phyloP scores from a whole-genome alignment of 2,797 vertebrate genomes.

The Adrianichthys oophorus region DNA sequence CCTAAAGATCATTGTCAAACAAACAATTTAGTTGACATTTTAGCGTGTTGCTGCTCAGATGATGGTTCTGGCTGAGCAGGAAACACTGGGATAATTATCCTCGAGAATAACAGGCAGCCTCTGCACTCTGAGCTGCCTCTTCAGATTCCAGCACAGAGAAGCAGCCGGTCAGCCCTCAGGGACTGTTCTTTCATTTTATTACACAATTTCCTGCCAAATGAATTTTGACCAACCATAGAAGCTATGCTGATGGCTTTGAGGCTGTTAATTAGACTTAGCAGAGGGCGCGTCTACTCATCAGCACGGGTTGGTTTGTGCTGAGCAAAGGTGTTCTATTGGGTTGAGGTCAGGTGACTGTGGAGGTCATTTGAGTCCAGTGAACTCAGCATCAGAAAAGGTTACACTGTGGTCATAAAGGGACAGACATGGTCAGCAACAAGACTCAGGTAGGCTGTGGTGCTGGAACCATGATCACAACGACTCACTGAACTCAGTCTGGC shows the following conservation, averaged over 20 bases:
- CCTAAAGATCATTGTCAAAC: conserved; percentile 14
- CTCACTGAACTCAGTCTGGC: conserved; percentile 19
- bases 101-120: not conserved
- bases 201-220: conserved; percentile 69
- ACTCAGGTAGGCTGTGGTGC: no score
- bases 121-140: conserved; percentile 10
- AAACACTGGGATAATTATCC: no score
- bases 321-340: conserved; percentile 5
- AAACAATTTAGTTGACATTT: not conserved
- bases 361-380: no score
- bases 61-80: no score
- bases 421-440: no score
- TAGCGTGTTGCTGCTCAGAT: no score
- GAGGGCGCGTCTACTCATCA: conserved; percentile 38
- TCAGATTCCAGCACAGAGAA: no score
- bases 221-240: conserved; percentile 60
- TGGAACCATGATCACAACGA: conserved; percentile 12
- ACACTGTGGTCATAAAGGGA: no score
- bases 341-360: no score
- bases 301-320: conserved; percentile 15
- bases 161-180: conserved; percentile 29
- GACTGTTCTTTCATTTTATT: conserved; percentile 53
- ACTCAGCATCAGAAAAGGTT: no score
- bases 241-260: conserved; percentile 55
- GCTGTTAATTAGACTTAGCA: conserved; percentile 62